These are phyloP conservation scores for Oscheius sp. DNA, from an alignment of 2,888 invertebrate species.

Conservation along the genomic window DNA sequence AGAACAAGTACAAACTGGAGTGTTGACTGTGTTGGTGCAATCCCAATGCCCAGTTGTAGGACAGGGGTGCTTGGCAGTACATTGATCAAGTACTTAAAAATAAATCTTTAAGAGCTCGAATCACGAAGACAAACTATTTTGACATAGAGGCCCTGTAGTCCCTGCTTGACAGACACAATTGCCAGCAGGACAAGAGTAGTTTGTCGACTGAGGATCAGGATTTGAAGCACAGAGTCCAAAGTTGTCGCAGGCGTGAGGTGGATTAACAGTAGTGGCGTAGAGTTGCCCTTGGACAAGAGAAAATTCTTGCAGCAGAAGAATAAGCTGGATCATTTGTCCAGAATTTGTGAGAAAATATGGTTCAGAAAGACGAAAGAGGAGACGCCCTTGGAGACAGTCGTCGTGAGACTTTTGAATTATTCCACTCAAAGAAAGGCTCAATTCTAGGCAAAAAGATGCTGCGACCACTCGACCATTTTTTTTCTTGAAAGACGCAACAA, in stretches of 20 bases:
- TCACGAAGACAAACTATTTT: neutral
- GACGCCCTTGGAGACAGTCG: too few relatives aligned
- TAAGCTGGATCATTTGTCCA: neutral
- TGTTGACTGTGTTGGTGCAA: neutral
- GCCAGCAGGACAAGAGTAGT: neutral
- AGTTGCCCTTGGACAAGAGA: neutral
- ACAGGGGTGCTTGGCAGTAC: neutral
- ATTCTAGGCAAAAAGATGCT: too few relatives aligned
- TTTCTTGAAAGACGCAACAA: too few relatives aligned
- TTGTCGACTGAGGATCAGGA: neutral
- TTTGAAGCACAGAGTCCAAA: conserved; percentile 13
- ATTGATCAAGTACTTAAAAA: neutral
- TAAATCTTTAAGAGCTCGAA: neutral
- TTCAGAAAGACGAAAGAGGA: too few relatives aligned
- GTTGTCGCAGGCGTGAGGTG: conserved; percentile 25
- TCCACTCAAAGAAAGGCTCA: too few relatives aligned
- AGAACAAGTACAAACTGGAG: conserved; percentile 38
- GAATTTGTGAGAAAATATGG: too few relatives aligned
- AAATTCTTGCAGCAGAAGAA: neutral
- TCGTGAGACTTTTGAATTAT: too few relatives aligned
- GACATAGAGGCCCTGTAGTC: neutral
- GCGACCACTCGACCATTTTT: too few relatives aligned
- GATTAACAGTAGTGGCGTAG: neutral
- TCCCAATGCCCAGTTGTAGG: neutral
- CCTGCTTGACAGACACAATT: conserved; percentile 12